A percentile compares a stretch with the other conserved stretches of the same genome.
Conservation (phyloP, 1,140 invertebrate species). For the Anoplolepis gracilipes region DNA sequence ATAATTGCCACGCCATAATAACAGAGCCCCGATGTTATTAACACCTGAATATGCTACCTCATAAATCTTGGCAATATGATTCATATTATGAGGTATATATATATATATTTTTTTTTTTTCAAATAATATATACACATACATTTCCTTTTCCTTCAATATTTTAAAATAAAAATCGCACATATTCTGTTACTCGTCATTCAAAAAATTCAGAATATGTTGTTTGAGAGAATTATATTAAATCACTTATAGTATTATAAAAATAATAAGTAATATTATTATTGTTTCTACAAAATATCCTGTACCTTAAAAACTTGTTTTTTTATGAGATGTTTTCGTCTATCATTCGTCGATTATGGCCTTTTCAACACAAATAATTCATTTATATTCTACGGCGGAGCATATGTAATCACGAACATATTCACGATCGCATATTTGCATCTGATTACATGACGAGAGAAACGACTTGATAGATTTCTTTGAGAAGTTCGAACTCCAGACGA, state of each 20-base stretch:
- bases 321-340: not conserved
- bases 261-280: not conserved
- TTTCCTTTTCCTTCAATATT: too few species aligned
- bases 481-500: slow-evolving; percentile 14
- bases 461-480: slow-evolving; percentile 27
- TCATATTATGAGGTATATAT: not conserved
- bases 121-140: too few species aligned
- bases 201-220: not conserved
- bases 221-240: not conserved
- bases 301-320: too few species aligned
- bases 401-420: slow-evolving; percentile 14
- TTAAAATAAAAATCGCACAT: not conserved
- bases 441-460: slow-evolving; percentile 19
- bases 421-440: slow-evolving; percentile 21
- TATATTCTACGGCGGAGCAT: not conserved
- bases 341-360: not conserved
- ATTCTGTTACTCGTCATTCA: not conserved
- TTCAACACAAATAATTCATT: not conserved
- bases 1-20: slow-evolving; percentile 45
- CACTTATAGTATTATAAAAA: slow-evolving; percentile 2
- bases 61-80: not conserved
- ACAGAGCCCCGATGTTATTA: slow-evolving; percentile 26
- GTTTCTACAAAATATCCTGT: not conserved
- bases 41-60: not conserved
- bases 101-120: not conserved